These are phyloP conservation scores for Agrilus cyanescens DNA, from an alignment of 2,888 invertebrate genomes.

Conservation along the genomic window DNA sequence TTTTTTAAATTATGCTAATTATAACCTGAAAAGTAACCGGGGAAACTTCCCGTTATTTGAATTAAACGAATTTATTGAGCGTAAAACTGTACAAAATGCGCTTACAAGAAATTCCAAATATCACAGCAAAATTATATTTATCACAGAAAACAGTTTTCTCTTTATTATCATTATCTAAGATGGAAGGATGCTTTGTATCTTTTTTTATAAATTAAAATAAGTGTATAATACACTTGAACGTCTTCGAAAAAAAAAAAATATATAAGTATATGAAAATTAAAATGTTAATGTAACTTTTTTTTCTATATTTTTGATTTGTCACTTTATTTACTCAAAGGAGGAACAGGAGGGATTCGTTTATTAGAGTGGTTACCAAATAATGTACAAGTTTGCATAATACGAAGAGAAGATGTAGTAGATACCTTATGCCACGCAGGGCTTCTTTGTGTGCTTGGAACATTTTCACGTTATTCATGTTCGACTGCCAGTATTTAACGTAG, in stretches of 20 bases:
- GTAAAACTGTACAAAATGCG: constrained; percentile 26
- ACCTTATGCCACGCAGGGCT: constrained; percentile 96
- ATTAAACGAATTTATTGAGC: constrained; percentile 32
- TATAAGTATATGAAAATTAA: constrained; percentile 7
- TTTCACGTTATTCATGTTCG: constrained; percentile 99
- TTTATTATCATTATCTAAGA: constrained; percentile 1
- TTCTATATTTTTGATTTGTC: constrained; percentile 3
- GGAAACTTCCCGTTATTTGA: constrained; percentile 25
- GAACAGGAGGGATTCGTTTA: constrained; percentile 31
- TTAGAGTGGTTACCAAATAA: constrained; percentile 25
- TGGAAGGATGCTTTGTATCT: not conserved
- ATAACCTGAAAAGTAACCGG: constrained; percentile 29
- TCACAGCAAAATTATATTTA: constrained; percentile 22
- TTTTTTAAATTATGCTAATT: not conserved
- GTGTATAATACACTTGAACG: not conserved
- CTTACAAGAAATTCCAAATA: constrained; percentile 22
- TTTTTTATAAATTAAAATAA: not conserved
- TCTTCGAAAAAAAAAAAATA: constrained; percentile 3
- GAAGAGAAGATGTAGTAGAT: constrained; percentile 41
- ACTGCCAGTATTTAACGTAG: constrained; percentile 99
- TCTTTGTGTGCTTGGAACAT: constrained; percentile 99
- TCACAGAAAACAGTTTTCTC: constrained; percentile 10
- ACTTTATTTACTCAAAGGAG: constrained; percentile 9
- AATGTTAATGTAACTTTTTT: constrained; percentile 6
- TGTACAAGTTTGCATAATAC: constrained; percentile 31